Percentiles rank a stretch among this genome's conserved stretches.
Evolutionary conservation across 30 jellyfish, hydroid and myxozoan genomes (phyloP).

Genomic region (Hydra vulgaris): DNA sequence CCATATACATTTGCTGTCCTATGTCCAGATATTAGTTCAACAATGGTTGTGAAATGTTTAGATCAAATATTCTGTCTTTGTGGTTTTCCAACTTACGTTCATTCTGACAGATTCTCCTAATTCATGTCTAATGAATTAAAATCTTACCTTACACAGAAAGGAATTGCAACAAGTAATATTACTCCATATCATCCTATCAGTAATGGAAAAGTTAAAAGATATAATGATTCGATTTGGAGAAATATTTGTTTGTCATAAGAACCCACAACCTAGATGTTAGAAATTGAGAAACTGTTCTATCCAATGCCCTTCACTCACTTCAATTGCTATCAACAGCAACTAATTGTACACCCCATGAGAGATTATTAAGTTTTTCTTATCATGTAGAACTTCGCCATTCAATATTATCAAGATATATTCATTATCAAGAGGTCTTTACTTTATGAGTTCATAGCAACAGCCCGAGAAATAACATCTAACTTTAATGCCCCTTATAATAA

Average conservation of each 20-base stretch:
- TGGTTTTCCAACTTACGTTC: no score
- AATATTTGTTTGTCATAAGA: slow-evolving; percentile 32
- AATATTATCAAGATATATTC: no score
- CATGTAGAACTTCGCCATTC: slow-evolving; percentile 8
- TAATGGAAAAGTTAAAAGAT: slow-evolving; percentile 54
- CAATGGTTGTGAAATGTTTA: slow-evolving; percentile 18
- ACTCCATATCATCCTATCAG: no score
- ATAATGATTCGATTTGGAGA: slow-evolving; percentile 50
- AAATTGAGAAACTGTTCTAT: no score
- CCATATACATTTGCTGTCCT: slow-evolving; percentile 40
- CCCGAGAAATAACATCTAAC: no score
- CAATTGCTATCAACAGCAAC: slow-evolving; percentile 57
- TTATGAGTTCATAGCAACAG: no score
- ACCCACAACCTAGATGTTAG: no score
- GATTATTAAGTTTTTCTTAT: slow-evolving; percentile 35
- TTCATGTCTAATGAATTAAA: slow-evolving; percentile 18
- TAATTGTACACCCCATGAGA: slow-evolving; percentile 64
- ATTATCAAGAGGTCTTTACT: no score
- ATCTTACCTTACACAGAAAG: slow-evolving; percentile 15
- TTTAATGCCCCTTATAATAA: no score
- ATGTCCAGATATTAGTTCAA: slow-evolving; percentile 6
- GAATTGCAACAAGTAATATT: slow-evolving; percentile 42
- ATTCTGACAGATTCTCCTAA: slow-evolving; percentile 22
- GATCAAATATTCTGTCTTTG: not conserved
- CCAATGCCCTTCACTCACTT: no score